Conservation (phyloP, 2,888 invertebrate genomes). For the Mamestra brassicae region DNA sequence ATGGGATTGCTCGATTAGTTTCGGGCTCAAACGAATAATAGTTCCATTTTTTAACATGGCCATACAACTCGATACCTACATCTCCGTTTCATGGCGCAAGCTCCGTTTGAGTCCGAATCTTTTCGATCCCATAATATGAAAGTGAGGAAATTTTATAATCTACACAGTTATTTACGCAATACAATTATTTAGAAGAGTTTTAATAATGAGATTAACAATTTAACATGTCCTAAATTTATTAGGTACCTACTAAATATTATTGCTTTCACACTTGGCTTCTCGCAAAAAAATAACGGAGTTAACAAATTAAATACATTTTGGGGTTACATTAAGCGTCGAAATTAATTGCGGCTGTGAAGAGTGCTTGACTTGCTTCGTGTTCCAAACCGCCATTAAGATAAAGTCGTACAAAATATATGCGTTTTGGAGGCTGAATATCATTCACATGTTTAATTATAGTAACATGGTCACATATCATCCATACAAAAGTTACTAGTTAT, state of each 20-base stretch:
- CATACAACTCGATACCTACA: too few species aligned
- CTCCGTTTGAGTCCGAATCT: background rate
- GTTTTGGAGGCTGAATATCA: background rate
- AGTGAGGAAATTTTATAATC: background rate
- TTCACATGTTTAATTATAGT: background rate
- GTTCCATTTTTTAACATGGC: too few species aligned
- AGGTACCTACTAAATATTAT: slow-evolving; percentile 14
- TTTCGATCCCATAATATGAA: background rate
- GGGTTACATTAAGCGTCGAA: background rate
- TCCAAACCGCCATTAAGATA: background rate
- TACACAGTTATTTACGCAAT: background rate
- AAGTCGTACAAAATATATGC: background rate
- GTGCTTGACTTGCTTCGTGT: background rate
- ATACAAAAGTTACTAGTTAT: slow-evolving; percentile 4
- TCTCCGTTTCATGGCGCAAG: too few species aligned
- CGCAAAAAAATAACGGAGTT: background rate
- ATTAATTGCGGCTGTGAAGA: background rate
- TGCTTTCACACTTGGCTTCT: slow-evolving; percentile 24
- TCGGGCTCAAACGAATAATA: too few species aligned
- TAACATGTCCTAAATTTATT: slow-evolving; percentile 6
- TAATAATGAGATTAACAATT: slow-evolving; percentile 20
- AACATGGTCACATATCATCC: too few species aligned
- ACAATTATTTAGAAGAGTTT: background rate
- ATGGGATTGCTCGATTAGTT: background rate
- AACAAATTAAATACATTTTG: background rate